Evolutionary conservation across 1,140 invertebrate species (phyloP), one percentile per base, ranked within the genome.

Genomic region (Leptinotarsa undecemlineata): DNA sequence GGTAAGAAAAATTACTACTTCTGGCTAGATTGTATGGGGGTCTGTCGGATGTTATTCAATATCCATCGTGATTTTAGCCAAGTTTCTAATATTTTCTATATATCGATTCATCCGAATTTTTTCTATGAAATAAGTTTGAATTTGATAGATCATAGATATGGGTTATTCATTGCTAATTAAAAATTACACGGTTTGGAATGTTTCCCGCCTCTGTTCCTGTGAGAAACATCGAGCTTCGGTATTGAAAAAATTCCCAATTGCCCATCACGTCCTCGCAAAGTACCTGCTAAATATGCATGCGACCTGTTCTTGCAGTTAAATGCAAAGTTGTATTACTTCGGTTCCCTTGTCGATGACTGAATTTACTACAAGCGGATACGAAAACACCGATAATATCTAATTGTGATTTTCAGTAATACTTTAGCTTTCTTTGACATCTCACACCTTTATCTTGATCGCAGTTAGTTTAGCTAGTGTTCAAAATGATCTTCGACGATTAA

Each of bases 321-420:
- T 57, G 51, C 51, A 57, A 19, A 57, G 51, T 57, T 57, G 51
- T 57, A 57, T 57, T 57, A 17, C 51, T 42, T 57, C 51, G 51
- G 51, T 57, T 57, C 14, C n/a, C 51, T 57, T 57, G 51, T 57
- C 51, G n/a, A 57, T 57, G 17, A 57, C 15, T 19, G 51, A 57
- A 57, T 57, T n/a, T 57, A 57, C 51, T 57, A 57, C 51, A 57
- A 57, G 51, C 51, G 17, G 51, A 57, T 57, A 57, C 51, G 51
- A 57, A 57, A 17, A 57, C 6, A 4, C 15, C 3, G 17, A 57
- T 57, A 57, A 57, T 57, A 57, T 57, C 51, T 57, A 57, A 57
- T 57, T 57, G 51, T 57, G 15, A 57, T 57, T 57, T 57, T 57
- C 51, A 57, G 14, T 19, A 57, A 57, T 57, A 57, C 51, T 57